Base-by-base conservation (phyloP, 1,140 invertebrate species). In the Heliconius eleuchia region DNA sequence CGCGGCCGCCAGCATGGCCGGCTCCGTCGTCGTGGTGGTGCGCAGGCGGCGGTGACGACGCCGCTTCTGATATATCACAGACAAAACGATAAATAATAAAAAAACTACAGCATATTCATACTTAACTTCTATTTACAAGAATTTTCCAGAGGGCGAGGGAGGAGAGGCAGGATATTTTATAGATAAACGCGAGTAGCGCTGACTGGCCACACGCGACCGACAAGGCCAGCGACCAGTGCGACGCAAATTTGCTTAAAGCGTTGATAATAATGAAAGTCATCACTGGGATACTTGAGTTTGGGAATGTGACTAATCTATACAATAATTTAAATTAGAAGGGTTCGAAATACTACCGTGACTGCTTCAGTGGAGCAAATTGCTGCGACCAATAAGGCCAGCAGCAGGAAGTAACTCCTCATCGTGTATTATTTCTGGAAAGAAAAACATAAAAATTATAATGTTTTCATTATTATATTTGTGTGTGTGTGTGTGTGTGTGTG, bases 351-450 rank as follows among this genome's bases (percentile, higher is more conserved):
- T 75, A 74, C 73, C 77, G 92, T 88, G 82, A 88, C 84, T 0
- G 90, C 91, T 74, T 92, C 90, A 11, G 82, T 85, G 66, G 87
- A 85, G 80, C 87, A 92, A 70, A 92, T 77, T 42, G 84, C 86
- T 18, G 87, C 91, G 74, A 90, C 85, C 90, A 90, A 74, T 46
- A 91, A 76, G 76, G 87, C 85, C 90, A 93, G 73, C 83, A 90
- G 60, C 60, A 66, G 27, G 60, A 66, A 66, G 27, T 84, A 79
- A 77, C 85, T 82, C 85, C 82, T 92, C 91, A 93, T 93, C n/a
- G 37, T 90, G 60, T 71, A 77, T 72, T 66, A 71, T 82, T 46
- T 82, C 87, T 90, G 82, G 8, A 87, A 87, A 34, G 71, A 85
- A 39, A 39, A 46, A 42, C 18, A 23, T 57, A 66, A 66, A 23